These are phyloP conservation scores for Drosophila nigromelanica DNA, from an alignment of 1,140 invertebrate genomes.

Conservation along the genomic window DNA sequence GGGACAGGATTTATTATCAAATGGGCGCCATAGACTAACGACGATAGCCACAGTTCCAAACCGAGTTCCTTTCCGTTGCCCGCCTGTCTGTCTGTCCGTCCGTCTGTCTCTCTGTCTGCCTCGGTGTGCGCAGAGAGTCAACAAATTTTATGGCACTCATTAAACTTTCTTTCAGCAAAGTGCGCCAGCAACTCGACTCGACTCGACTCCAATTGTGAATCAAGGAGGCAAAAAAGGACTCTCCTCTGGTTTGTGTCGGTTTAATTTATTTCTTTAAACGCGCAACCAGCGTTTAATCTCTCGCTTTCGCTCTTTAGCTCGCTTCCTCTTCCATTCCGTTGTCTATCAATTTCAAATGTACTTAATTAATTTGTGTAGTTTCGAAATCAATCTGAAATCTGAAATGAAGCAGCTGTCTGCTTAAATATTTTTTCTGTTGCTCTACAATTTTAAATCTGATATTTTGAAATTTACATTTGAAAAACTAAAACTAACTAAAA, in stretches of 20 bases:
- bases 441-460: no score
- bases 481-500: no score
- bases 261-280: constrained; percentile 64
- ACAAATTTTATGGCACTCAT: constrained; percentile 80
- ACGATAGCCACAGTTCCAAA: constrained; percentile 58
- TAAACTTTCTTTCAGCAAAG: constrained; percentile 79
- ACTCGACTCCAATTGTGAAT: constrained; percentile 42
- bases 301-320: not conserved
- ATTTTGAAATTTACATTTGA: no score
- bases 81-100: constrained; percentile 18
- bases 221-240: not conserved
- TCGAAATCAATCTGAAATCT: constrained; percentile 54
- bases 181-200: constrained; percentile 49
- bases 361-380: constrained; percentile 69
- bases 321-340: not conserved
- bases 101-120: constrained; percentile 5
- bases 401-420: not conserved
- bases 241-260: constrained; percentile 18
- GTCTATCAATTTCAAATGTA: constrained; percentile 46
- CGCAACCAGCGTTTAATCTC: constrained; percentile 4
- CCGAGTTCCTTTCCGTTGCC: constrained; percentile 4
- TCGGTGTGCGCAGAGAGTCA: constrained; percentile 54
- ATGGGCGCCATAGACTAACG: constrained; percentile 78
- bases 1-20: constrained; percentile 76
- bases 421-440: not conserved